Percentiles rank a stretch among this genome's conserved stretches.
phyloP scores from a whole-genome alignment of 2,113 vertebrate genomes.

The Alosa alosa region DNA sequence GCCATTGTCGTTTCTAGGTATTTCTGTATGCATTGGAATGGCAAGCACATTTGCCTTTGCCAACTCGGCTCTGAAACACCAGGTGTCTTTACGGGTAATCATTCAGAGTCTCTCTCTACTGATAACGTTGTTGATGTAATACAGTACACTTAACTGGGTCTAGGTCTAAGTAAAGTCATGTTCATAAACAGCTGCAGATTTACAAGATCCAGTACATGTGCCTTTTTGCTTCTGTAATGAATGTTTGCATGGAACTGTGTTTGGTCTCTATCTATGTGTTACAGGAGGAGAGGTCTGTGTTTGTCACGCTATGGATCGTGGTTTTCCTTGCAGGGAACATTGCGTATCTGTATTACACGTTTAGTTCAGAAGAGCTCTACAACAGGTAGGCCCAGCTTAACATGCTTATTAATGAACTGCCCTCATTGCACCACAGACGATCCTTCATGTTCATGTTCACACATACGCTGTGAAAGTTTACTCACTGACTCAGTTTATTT shows the following conservation, averaged over 20 bases:
- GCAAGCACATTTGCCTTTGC: constrained; percentile 94
- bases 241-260: not conserved
- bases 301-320: constrained; percentile 88
- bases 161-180: too few relatives aligned
- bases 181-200: not conserved
- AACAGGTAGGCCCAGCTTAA: constrained; percentile 75
- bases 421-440: not conserved
- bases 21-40: constrained; percentile 93
- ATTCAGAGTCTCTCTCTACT: not conserved
- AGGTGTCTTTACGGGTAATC: constrained; percentile 90
- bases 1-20: constrained; percentile 72
- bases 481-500: not conserved
- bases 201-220: not conserved
- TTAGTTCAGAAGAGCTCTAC: constrained; percentile 89
- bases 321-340: constrained; percentile 88
- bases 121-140: not conserved
- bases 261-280: constrained; percentile 22
- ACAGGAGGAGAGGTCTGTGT: constrained; percentile 90
- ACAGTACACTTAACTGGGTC: not conserved
- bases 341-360: constrained; percentile 88
- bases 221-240: constrained; percentile 26
- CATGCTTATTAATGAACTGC: not conserved
- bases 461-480: too few relatives aligned
- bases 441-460: not conserved
- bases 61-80: constrained; percentile 88